Conservation (phyloP, 2,113 vertebrate genomes). For the Melanerpes aurifrons region DNA sequence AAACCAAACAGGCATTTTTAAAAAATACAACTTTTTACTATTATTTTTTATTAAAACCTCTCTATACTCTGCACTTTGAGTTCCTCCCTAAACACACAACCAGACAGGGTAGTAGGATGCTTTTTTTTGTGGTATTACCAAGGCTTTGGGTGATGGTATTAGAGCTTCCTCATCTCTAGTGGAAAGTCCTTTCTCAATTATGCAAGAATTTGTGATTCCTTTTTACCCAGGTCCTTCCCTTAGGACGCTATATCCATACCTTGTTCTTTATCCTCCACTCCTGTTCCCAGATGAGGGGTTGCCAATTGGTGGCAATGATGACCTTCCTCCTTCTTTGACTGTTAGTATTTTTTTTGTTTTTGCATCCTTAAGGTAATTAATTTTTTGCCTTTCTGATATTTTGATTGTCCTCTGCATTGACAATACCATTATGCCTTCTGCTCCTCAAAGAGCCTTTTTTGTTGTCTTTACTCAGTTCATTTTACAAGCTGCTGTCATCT, state of each 20-base stretch:
- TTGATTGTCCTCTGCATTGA: not conserved
- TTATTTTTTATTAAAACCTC: not conserved
- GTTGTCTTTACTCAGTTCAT: not conserved
- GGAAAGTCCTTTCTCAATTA: not conserved
- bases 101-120: not conserved
- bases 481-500: not conserved
- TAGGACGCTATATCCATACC: rapidly evolving
- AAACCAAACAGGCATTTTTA: not conserved
- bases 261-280: not conserved
- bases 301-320: not conserved
- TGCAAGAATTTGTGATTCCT: not conserved
- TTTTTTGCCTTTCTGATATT: not conserved
- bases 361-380: not conserved
- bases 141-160: not conserved
- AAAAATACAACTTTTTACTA: no score
- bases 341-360: not conserved
- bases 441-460: not conserved
- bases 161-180: not conserved
- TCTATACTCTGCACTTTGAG: not conserved
- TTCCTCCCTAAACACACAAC: not conserved
- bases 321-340: not conserved
- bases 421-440: not conserved
- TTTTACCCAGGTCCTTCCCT: not conserved
- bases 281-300: not conserved
- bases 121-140: not conserved